A percentile compares a stretch with the other conserved stretches of the same genome.
These are phyloP conservation scores for Polia nebulosa DNA, from an alignment of 2,888 invertebrate species.

Conservation along the genomic window DNA sequence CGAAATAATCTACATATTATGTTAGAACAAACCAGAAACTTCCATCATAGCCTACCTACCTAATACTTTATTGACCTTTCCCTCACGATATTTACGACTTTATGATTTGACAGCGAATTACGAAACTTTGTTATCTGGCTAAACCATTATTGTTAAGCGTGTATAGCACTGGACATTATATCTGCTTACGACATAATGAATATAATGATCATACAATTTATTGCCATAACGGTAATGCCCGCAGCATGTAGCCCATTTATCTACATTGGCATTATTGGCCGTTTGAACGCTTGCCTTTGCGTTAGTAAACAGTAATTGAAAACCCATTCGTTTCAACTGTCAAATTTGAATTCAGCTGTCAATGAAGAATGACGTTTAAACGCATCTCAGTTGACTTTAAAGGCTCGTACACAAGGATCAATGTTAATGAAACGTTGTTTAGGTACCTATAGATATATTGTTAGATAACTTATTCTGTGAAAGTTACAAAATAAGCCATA, in stretches of 20 bases:
- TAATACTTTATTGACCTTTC: background rate
- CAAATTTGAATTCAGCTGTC: constrained; percentile 47
- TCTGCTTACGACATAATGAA: constrained; percentile 58
- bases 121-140: constrained; percentile 25
- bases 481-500: background rate
- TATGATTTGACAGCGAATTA: constrained; percentile 14
- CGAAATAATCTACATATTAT: no score
- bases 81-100: constrained; percentile 11
- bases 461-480: background rate
- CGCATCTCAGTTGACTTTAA: constrained; percentile 3
- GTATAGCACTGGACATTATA: constrained; percentile 29
- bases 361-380: constrained; percentile 44
- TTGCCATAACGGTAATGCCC: constrained; percentile 35
- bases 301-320: constrained; percentile 48
- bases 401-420: background rate
- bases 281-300: constrained; percentile 46
- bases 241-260: constrained; percentile 49
- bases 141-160: constrained; percentile 43
- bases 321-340: constrained; percentile 54
- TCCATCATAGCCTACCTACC: no score
- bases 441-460: background rate
- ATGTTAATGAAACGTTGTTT: background rate
- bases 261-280: constrained; percentile 56
- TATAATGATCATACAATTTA: constrained; percentile 55
- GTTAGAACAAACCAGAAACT: no score